Evolutionary conservation across 1,140 invertebrate genomes (phyloP), one percentile per base, ranked within the genome.

Genomic region (Drosophila pachea): DNA sequence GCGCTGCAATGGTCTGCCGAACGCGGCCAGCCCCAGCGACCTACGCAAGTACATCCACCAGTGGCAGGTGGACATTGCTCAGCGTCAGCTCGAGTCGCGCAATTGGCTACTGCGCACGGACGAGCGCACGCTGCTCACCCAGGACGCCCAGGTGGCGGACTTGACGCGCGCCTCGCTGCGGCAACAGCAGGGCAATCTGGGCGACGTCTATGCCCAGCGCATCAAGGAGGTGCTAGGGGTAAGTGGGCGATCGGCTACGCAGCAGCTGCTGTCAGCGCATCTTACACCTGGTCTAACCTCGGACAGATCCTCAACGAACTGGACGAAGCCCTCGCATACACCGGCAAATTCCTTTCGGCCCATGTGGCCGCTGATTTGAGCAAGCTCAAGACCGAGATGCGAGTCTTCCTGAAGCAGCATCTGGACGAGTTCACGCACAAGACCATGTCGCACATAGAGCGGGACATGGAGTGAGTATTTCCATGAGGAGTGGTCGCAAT

Each of bases 1-100:
- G 86, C 90, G 90, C 7, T 94, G 93, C 73, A 92, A 93, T 52
- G 91, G 92, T 22, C 86, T 94, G n/a, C 93, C 93, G 0, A 91
- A 93, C 83, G 91, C 93, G 0, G 89, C 87, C 4, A 90, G 90
- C 68, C 87, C 91, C 8, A 89, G 90, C 5, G 90, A 93, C 54
- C 89, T 94, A 77, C 92, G 93, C 56, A 92, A 91, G 1, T 94
- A 93, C 63, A 84, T 93, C 5, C 93, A 92, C 73, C 83, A 93
- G 7, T 93, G 93, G 93, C 89, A 91, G 31, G 71, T 91, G 52
- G 88, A 90, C 40, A 88, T 91, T 4, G 86, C 91, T 3, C 88
- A 90, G 9, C 90, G 88, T 2, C 90, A 92, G 55, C 78, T 90
- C 14, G 79, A 89, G 52, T 72, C 76, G 31, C 70, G 88, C 3